Conservation (phyloP, 2,888 invertebrate genomes). For the Oxystoma pomonae region DNA sequence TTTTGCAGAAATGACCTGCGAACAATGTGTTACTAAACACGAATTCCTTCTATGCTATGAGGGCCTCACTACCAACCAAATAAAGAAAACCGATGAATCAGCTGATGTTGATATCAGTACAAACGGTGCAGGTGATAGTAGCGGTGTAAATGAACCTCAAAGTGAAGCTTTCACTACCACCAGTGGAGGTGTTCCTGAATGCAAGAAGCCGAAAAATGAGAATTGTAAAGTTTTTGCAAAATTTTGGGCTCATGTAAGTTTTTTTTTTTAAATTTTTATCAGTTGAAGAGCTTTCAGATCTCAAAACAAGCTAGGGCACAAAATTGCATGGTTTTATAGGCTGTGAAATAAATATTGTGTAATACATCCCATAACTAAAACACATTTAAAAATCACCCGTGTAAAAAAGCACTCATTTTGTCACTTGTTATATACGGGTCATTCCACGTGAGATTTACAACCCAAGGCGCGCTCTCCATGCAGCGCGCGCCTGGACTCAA, state of each 20-base stretch:
- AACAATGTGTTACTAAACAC: conserved; percentile 69
- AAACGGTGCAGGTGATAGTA: conserved; percentile 12
- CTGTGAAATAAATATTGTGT: too few species aligned
- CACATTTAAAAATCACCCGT: too few species aligned
- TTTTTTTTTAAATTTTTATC: conserved; percentile 1
- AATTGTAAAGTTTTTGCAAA: conserved; percentile 53
- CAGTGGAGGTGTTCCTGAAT: conserved; percentile 20
- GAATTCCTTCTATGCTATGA: conserved; percentile 71
- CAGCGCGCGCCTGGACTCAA: too few species aligned
- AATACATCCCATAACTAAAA: too few species aligned
- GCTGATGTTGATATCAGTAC: conserved; percentile 22
- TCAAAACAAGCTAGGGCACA: background rate
- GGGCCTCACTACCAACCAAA: conserved; percentile 42
- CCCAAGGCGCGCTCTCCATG: too few species aligned
- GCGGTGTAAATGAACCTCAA: conserved; percentile 19
- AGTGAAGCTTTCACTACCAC: conserved; percentile 6
- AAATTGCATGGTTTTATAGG: too few species aligned
- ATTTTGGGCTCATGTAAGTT: conserved; percentile 60
- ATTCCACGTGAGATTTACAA: too few species aligned
- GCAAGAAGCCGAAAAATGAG: conserved; percentile 46
- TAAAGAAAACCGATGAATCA: conserved; percentile 22
- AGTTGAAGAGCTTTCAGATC: too few species aligned
- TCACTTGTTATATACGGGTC: too few species aligned
- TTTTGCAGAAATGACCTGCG: conserved; percentile 75
- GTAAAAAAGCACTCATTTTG: too few species aligned